A percentile compares a stretch with the other conserved stretches of the same genome.
Conservation (phyloP, 2,113 vertebrate species). For the Henicopernis longicauda region DNA sequence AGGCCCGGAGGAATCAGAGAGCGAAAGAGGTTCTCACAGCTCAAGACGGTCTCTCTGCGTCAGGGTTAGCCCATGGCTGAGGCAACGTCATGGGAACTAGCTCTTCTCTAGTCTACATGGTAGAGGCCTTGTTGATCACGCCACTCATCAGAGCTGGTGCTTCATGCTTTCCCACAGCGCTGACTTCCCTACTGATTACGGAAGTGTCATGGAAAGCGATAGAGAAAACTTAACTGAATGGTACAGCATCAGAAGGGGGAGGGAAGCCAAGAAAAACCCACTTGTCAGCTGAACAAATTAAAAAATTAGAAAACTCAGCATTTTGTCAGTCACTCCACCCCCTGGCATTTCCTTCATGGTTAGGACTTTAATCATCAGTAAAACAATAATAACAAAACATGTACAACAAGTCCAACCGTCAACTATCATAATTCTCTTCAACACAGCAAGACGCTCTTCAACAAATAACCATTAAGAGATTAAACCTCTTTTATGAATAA, state of each 20-base stretch:
- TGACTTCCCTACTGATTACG: neutral
- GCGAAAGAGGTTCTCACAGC: neutral
- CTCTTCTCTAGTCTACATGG: neutral
- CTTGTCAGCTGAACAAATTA: neutral
- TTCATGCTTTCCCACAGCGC: neutral
- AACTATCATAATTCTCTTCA: slow-evolving; percentile 33
- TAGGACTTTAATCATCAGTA: slow-evolving; percentile 41
- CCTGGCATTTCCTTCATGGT: neutral
- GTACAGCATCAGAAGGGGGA: neutral
- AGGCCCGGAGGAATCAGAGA: neutral
- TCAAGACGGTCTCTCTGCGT: neutral
- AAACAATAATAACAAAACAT: slow-evolving; percentile 56
- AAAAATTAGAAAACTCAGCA: neutral
- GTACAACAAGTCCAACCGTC: slow-evolving; percentile 4
- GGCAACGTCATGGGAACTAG: neutral
- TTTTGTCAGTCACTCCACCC: neutral
- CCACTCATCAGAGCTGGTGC: neutral
- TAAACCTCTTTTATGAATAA: slow-evolving; percentile 49
- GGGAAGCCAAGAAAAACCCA: neutral
- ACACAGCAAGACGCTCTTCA: slow-evolving; percentile 40
- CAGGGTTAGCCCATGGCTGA: neutral
- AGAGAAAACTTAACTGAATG: neutral
- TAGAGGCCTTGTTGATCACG: neutral
- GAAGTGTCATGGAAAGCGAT: neutral
- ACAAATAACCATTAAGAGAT: slow-evolving; percentile 53